Percentiles rank a stretch among this genome's conserved stretches.
Conservation (phyloP, 2,113 vertebrate genomes). For the Rhinolophus sinicus region DNA sequence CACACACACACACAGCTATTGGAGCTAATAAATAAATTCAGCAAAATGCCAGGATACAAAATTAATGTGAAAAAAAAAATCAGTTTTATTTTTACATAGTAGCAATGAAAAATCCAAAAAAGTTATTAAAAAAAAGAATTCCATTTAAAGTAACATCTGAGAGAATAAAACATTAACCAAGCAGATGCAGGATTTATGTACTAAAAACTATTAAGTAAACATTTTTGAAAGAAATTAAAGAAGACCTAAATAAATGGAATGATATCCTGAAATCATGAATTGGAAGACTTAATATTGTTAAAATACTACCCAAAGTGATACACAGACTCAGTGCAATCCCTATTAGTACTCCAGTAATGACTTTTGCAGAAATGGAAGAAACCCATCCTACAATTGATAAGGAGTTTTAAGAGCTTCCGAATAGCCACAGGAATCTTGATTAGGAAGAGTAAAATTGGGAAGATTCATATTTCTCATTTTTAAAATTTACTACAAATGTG, state of each 20-base stretch:
- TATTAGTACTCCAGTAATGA: background rate
- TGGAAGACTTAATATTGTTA: background rate
- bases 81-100: background rate
- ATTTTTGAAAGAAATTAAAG: background rate
- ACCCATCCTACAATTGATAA: background rate
- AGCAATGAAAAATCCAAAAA: background rate
- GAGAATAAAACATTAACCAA: background rate
- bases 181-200: background rate
- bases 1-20: too few species aligned
- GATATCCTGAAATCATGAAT: background rate
- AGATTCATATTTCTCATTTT: background rate
- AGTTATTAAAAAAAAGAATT: background rate
- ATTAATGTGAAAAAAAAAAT: background rate
- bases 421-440: background rate
- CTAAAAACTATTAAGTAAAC: background rate
- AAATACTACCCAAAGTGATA: background rate
- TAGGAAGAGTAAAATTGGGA: background rate
- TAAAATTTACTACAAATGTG: background rate
- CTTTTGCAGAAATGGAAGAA: background rate
- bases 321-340: background rate
- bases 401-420: background rate
- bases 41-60: background rate
- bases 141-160: background rate
- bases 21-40: background rate
- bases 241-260: background rate